Evolutionary conservation across 2,113 vertebrate genomes (phyloP).

Genomic region (Gorsachius goisagi): DNA sequence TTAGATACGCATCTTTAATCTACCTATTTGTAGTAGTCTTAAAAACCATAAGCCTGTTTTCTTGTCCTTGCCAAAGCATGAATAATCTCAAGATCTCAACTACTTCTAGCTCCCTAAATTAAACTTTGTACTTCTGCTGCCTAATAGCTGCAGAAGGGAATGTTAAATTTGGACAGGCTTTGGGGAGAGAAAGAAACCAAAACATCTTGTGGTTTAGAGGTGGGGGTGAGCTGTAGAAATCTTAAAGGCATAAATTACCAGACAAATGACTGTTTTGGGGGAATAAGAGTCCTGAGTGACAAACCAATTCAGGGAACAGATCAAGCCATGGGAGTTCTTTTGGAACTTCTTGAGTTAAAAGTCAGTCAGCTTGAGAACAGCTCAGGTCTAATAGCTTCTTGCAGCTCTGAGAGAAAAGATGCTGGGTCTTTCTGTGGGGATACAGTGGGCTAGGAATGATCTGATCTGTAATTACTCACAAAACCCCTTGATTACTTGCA

Average conservation of each 20-base stretch:
- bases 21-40: neutral
- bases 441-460: neutral
- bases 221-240: neutral
- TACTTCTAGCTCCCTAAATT: constrained; percentile 5
- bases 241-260: neutral
- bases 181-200: neutral
- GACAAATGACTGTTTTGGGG: neutral
- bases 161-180: neutral
- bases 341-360: neutral
- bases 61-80: neutral
- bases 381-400: neutral
- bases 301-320: neutral
- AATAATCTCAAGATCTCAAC: constrained; percentile 25
- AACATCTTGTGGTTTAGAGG: neutral
- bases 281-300: neutral
- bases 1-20: constrained; percentile 24
- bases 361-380: neutral
- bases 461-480: neutral
- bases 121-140: constrained; percentile 3
- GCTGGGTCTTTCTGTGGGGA: neutral
- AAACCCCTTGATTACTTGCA: neutral
- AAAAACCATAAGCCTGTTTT: constrained; percentile 8
- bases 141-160: neutral
- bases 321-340: neutral
- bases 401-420: neutral